Conservation (phyloP, 2,888 invertebrate species). For the Epirrita christyi region DNA sequence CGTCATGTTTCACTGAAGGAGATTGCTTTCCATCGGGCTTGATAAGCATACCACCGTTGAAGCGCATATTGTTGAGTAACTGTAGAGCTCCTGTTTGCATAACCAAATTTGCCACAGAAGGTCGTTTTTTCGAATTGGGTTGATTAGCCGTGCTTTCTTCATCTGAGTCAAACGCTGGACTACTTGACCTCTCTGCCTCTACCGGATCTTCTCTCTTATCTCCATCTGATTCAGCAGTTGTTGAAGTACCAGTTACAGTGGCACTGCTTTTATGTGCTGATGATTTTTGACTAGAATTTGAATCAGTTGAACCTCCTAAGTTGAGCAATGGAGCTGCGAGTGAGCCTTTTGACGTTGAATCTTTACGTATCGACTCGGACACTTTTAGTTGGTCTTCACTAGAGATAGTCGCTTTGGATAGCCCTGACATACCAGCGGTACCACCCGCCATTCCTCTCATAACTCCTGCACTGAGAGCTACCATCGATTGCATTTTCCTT, state of each 20-base stretch:
- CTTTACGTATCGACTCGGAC: conserved; percentile 69
- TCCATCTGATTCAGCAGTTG: conserved; percentile 78
- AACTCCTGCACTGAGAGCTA: conserved; percentile 94
- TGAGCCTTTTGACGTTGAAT: conserved; percentile 69
- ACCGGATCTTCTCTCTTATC: conserved; percentile 79
- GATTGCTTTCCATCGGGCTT: conserved; percentile 70
- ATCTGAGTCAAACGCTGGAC: conserved; percentile 97
- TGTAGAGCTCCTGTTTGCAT: conserved; percentile 86
- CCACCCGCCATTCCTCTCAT: conserved; percentile 96
- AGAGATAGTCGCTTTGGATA: conserved; percentile 90
- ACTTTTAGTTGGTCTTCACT: conserved; percentile 89
- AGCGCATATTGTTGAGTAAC: conserved; percentile 80
- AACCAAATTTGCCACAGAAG: conserved; percentile 88
- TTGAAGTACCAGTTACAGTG: conserved; percentile 84
- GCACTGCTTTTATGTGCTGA: conserved; percentile 85
- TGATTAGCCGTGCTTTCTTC: conserved; percentile 91
- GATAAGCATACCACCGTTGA: conserved; percentile 82
- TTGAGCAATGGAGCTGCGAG: conserved; percentile 70
- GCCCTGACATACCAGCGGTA: conserved; percentile 93
- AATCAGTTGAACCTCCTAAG: conserved; percentile 81
- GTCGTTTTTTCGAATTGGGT: conserved; percentile 84
- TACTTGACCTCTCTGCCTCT: conserved; percentile 93
- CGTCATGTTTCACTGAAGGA: conserved; percentile 64
- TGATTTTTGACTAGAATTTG: conserved; percentile 86
- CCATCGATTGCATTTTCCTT: conserved; percentile 97